Evolutionary conservation across 2,888 invertebrate genomes (phyloP), one percentile per base, ranked within the genome.

Genomic region (Campoplex capitator): DNA sequence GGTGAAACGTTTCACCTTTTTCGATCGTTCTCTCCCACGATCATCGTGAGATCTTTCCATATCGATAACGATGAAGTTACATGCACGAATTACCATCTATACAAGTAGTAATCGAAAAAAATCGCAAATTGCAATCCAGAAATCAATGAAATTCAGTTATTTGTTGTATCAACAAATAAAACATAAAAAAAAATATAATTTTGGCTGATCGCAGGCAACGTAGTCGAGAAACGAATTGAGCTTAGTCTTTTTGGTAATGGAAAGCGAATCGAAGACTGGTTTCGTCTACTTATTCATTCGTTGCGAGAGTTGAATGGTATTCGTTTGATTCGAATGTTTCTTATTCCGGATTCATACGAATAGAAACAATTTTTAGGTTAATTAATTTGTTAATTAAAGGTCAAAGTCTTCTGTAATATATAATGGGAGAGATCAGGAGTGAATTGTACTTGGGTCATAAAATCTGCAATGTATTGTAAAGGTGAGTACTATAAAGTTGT

Each of bases 401-500:
- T 62, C 28, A 28, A n/a, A 62, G 58, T 62, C 4, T 62, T 4
- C 3, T 62, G 58, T 62, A 16, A 28, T 13, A 32, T 28, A 62
- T 23, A 23, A 58, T 28, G 58, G 28, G 28, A 32, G 45, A 62
- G 32, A 62, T 28, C 11, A 32, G 28, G 58, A 62, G 58, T 23
- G 76, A 35, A 45, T 76, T 51, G 76, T 76, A 45, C 45, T 45
- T 32, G n/a, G 62, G 89, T 91, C 92, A 90, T 93, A 93, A 93
- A 93, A 88, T 88, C 88, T 88, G 88, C 88, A 91, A 91, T 88
- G 90, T 93, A 91, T 91, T 91, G 91, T 91, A 91, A 92, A 92
- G 86, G 90, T 88, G 89, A 90, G 91, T 78, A 92, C 91, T 92
- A 91, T 93, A 93, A 93, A 93, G 90, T 89, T 91, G 91, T 90